Percentiles rank a stretch among this genome's conserved stretches.
Evolutionary conservation across 2,888 invertebrate species (phyloP).

Genomic region (Lithophane ornitopus): DNA sequence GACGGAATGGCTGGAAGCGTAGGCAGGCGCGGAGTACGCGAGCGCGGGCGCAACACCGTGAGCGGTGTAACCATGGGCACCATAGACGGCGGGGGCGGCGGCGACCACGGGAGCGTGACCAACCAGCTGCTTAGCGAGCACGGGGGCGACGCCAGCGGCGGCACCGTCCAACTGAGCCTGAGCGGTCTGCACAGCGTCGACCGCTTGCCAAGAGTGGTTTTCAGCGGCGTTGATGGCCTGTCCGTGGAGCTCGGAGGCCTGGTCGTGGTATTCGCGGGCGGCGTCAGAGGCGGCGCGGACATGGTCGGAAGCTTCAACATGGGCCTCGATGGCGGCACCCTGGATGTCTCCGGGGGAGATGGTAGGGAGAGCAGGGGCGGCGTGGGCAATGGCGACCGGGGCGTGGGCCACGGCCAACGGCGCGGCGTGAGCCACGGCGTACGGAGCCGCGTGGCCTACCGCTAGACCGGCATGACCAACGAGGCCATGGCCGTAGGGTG

Average conservation of each 20-base stretch:
- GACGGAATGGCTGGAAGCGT: constrained; percentile 78
- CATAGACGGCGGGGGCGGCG: constrained; percentile 59
- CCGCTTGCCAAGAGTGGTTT: constrained; percentile 87
- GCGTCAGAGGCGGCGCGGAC: constrained; percentile 86
- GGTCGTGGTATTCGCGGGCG: constrained; percentile 86
- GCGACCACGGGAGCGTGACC: constrained; percentile 77
- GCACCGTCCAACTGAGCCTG: constrained; percentile 87
- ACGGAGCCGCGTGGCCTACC: constrained; percentile 72
- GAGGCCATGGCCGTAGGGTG: constrained; percentile 77
- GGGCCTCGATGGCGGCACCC: constrained; percentile 87
- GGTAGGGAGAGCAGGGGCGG: constrained; percentile 80
- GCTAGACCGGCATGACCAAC: constrained; percentile 71
- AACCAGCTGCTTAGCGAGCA: constrained; percentile 85
- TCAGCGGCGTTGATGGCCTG: constrained; percentile 87
- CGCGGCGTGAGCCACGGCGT: too few relatives aligned
- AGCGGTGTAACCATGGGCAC: constrained; percentile 65
- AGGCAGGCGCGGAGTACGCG: constrained; percentile 69
- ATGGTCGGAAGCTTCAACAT: constrained; percentile 86
- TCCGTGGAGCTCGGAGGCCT: constrained; percentile 86
- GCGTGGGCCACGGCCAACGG: too few relatives aligned
- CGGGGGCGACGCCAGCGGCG: constrained; percentile 86
- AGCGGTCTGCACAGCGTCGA: constrained; percentile 86
- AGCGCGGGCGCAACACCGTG: constrained; percentile 69
- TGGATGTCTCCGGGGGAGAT: constrained; percentile 87
- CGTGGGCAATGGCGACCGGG: constrained; percentile 75